Evolutionary conservation across 2,113 vertebrate species (phyloP).

Genomic region (Cnemophilus loriae): DNA sequence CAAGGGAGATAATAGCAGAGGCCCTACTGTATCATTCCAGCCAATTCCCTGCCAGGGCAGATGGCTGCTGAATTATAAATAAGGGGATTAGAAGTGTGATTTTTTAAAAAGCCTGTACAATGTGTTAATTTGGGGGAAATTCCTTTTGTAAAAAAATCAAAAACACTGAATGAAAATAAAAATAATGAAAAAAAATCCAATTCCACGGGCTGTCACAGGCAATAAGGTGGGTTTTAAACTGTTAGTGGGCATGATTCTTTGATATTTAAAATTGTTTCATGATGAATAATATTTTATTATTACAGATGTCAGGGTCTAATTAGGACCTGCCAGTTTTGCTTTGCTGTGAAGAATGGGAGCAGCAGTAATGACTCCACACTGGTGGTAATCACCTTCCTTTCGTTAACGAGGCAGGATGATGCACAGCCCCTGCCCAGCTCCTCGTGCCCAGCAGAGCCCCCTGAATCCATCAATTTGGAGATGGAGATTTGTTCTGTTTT

Average conservation of each 20-base stretch:
- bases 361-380: neutral
- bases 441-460: neutral
- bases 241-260: neutral
- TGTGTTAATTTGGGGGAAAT: conserved; percentile 13
- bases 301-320: conserved; percentile 43
- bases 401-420: neutral
- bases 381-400: neutral
- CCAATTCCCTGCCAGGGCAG: conserved; percentile 37
- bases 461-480: neutral
- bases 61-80: conserved; percentile 58
- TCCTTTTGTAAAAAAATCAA: neutral
- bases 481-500: neutral
- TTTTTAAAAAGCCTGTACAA: neutral
- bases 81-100: conserved; percentile 26
- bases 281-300: conserved; percentile 65
- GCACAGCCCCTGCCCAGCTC: neutral
- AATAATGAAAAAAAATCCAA: neutral
- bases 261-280: conserved; percentile 40
- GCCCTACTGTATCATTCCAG: neutral
- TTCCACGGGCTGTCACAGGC: neutral
- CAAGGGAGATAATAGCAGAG: neutral
- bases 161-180: neutral
- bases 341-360: neutral
- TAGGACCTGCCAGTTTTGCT: conserved; percentile 46
- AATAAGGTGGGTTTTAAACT: neutral